Conservation (phyloP, 2,113 vertebrate genomes). For the Seriola quinqueradiata region DNA sequence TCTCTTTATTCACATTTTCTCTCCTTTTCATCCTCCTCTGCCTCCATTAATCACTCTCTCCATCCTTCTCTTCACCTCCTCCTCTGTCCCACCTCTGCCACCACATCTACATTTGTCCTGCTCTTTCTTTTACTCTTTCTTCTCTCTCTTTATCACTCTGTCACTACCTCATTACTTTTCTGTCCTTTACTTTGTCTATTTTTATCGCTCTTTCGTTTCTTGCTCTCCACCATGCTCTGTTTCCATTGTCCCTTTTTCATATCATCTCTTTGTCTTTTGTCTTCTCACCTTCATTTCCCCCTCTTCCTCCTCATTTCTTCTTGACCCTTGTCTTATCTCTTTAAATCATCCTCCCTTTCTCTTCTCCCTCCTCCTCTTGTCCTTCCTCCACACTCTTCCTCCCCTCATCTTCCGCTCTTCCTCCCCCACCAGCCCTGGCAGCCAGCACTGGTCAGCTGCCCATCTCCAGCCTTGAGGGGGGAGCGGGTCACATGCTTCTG, state of each 20-base stretch:
- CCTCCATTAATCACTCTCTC: not conserved
- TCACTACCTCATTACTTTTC: not conserved
- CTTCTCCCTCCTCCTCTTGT: not conserved
- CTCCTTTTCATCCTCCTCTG: not conserved
- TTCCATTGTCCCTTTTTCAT: conserved; percentile 39
- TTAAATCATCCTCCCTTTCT: not conserved
- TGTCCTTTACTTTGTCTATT: not conserved
- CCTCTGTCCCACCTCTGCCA: not conserved
- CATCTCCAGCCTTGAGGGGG: conserved; percentile 89
- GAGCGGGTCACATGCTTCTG: conserved; percentile 87
- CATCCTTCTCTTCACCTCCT: not conserved
- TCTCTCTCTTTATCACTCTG: not conserved
- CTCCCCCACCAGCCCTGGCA: conserved; percentile 84
- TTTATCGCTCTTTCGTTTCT: not conserved
- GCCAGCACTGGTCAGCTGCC: conserved; percentile 90
- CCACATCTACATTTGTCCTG: not conserved
- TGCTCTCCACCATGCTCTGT: too few relatives aligned
- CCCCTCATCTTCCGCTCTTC: not conserved
- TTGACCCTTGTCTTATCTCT: not conserved
- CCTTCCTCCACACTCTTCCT: not conserved
- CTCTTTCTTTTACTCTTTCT: not conserved
- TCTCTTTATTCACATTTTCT: not conserved
- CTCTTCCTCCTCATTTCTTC: not conserved
- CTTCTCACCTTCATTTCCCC: not conserved
- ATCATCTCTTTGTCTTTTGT: not conserved